Conservation (phyloP, 1,140 invertebrate species). For the Luehdorfia chinensis region DNA sequence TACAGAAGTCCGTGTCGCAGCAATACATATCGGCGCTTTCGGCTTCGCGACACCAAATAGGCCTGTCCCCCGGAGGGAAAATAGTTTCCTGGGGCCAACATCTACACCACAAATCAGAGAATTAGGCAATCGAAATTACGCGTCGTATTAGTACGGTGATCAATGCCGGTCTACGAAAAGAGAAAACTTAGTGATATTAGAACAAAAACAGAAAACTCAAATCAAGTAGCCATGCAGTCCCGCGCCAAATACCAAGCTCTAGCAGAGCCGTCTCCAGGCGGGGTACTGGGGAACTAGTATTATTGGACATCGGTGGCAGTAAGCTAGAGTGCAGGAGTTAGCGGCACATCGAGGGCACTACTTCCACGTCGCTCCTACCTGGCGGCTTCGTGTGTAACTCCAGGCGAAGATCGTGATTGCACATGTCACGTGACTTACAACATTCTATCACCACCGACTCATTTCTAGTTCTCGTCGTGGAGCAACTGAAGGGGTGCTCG, state of each 20-base stretch:
- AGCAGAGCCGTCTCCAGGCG: constrained; percentile 21
- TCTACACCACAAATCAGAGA: constrained; percentile 67
- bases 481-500: constrained; percentile 73
- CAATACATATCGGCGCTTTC: constrained; percentile 78
- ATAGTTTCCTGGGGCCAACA: constrained; percentile 76
- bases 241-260: constrained; percentile 45
- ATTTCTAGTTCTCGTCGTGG: constrained; percentile 67
- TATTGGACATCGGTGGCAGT: constrained; percentile 28
- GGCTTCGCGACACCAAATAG: constrained; percentile 79
- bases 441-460: constrained; percentile 68
- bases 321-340: constrained; percentile 49
- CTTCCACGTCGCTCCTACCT: constrained; percentile 71
- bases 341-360: constrained; percentile 47
- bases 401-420: constrained; percentile 74
- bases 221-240: constrained; percentile 54
- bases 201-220: constrained; percentile 40
- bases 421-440: constrained; percentile 75
- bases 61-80: constrained; percentile 78
- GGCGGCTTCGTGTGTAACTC: constrained; percentile 67
- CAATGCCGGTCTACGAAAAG: constrained; percentile 54
- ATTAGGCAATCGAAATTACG: constrained; percentile 35
- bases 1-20: constrained; percentile 80
- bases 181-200: constrained; percentile 62
- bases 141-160: constrained; percentile 46
- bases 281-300: constrained; percentile 7